phyloP scores from a whole-genome alignment of 1,140 invertebrate genomes.

The Acyrthosiphon pisum region DNA sequence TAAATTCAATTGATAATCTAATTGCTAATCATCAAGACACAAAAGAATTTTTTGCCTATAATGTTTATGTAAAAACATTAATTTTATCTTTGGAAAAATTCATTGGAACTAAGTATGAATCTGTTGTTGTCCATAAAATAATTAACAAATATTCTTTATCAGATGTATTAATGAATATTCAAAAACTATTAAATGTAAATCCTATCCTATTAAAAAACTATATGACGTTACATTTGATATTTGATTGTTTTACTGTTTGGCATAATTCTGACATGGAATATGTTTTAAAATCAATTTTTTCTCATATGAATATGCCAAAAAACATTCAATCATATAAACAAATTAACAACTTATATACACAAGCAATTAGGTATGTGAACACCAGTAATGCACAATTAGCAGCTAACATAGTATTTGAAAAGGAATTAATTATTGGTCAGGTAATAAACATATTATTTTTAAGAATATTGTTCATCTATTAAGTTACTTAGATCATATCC shows the following conservation, averaged over 20 bases:
- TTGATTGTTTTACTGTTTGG: constrained; percentile 43
- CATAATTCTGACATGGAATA: not conserved
- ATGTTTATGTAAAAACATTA: constrained; percentile 46
- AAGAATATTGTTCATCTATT: not conserved
- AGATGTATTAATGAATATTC: constrained; percentile 21
- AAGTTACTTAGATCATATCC: not conserved
- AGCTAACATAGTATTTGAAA: not conserved
- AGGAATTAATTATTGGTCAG: constrained; percentile 46
- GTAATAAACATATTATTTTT: not conserved
- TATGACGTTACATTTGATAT: constrained; percentile 27
- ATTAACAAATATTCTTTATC: constrained; percentile 9
- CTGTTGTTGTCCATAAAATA: not conserved
- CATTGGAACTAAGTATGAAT: constrained; percentile 31
- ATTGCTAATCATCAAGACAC: not conserved
- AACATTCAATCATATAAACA: constrained; percentile 11
- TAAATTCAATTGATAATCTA: not conserved
- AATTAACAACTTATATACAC: constrained; percentile 40
- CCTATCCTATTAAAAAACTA: constrained; percentile 19
- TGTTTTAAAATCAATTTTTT: constrained; percentile 29
- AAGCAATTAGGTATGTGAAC: constrained; percentile 31
- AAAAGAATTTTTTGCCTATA: not conserved
- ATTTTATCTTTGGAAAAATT: constrained; percentile 40
- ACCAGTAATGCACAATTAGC: not conserved
- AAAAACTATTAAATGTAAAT: not conserved
- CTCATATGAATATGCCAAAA: not conserved